A percentile compares a stretch with the other conserved stretches of the same genome.
Conservation (phyloP, 1,140 invertebrate species). For the Charaxes varanes region DNA sequence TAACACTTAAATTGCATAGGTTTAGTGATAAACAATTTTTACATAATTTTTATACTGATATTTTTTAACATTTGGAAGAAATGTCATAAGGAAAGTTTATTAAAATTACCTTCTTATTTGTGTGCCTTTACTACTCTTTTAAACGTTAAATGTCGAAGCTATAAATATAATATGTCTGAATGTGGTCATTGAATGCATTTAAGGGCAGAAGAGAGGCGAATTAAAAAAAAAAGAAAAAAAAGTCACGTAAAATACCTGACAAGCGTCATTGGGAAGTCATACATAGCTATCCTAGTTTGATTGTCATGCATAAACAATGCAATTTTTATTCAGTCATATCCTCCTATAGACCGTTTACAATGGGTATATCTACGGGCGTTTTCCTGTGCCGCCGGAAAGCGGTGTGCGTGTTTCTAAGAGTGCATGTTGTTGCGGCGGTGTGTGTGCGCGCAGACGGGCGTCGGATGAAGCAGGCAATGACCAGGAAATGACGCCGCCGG, state of each 20-base stretch:
- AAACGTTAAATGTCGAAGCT: no score
- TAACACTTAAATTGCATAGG: no score
- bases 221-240: background rate
- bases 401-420: constrained; percentile 46
- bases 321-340: constrained; percentile 47
- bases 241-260: constrained; percentile 3
- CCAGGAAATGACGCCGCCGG: constrained; percentile 74
- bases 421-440: constrained; percentile 23
- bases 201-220: background rate
- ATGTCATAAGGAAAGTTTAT: no score
- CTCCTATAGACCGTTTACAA: constrained; percentile 39
- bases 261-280: constrained; percentile 9
- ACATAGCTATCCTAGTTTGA: constrained; percentile 29
- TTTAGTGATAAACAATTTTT: no score
- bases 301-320: constrained; percentile 40
- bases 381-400: constrained; percentile 60
- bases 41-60: background rate
- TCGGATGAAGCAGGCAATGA: constrained; percentile 68
- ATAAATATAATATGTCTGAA: no score
- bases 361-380: constrained; percentile 37
- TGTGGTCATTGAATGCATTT: background rate
- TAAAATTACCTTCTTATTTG: no score
- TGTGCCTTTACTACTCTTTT: no score
- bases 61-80: no score
- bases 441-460: constrained; percentile 28